phyloP scores from a whole-genome alignment of 2,113 vertebrate species.

The Sminthopsis crassicaudata region DNA sequence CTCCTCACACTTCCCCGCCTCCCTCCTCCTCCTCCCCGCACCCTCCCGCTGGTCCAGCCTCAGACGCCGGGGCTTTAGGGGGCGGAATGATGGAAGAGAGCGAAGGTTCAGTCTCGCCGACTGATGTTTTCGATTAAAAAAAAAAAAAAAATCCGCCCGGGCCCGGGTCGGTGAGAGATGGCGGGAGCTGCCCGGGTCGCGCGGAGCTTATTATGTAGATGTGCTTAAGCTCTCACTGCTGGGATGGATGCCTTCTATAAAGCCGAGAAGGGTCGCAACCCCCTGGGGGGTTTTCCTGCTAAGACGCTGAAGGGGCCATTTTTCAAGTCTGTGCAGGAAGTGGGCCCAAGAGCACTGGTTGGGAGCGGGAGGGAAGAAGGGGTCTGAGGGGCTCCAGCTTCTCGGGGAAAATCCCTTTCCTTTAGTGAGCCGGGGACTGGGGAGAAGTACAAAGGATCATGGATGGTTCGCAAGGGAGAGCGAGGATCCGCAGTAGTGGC shows the following conservation, averaged over 20 bases:
- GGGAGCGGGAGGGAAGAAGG: not conserved
- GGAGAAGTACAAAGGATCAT: not conserved
- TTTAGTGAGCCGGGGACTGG: not conserved
- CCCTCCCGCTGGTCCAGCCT: not conserved
- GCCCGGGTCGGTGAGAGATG: conserved; percentile 70
- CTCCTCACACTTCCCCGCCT: not conserved
- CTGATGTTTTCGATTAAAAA: conserved; percentile 82
- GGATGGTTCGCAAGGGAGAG: not conserved
- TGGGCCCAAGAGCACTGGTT: conserved; percentile 40
- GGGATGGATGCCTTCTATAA: conserved; percentile 75
- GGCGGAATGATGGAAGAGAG: conserved; percentile 77
- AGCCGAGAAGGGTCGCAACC: conserved; percentile 57
- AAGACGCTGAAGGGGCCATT: conserved; percentile 30
- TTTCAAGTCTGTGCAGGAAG: conserved; percentile 64
- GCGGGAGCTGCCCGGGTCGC: conserved; percentile 51
- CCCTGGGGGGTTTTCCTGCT: conserved; percentile 26
- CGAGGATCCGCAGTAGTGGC: not conserved
- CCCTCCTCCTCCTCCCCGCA: not conserved
- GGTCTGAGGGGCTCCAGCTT: rapidly evolving
- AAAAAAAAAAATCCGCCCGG: conserved; percentile 63
- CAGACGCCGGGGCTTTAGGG: not conserved
- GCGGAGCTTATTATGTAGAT: conserved; percentile 69
- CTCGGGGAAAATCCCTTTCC: not conserved
- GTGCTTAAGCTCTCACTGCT: conserved; percentile 61
- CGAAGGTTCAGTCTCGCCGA: conserved; percentile 61